phyloP scores from a whole-genome alignment of 2,797 vertebrate genomes.

The Buceros bicornis region DNA sequence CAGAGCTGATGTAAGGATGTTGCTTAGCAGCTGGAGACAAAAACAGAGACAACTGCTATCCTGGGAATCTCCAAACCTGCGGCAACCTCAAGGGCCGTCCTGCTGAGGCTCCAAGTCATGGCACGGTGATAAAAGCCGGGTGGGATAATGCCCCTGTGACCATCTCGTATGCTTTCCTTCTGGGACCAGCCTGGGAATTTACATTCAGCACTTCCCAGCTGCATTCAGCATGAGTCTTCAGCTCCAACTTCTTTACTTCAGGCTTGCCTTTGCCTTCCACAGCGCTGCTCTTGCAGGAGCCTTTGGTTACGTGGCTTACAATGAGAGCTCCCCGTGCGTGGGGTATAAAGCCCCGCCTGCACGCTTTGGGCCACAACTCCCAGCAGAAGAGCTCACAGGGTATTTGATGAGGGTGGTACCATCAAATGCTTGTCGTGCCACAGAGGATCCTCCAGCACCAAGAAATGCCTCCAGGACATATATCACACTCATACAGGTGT shows the following conservation, averaged over 20 bases:
- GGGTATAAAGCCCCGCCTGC: slow-evolving; percentile 84
- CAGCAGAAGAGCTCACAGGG: slow-evolving; percentile 81
- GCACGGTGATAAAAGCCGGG: no score
- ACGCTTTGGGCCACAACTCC: slow-evolving; percentile 81
- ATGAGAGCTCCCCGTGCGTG: slow-evolving; percentile 45
- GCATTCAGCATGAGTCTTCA: background rate
- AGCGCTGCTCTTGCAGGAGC: background rate
- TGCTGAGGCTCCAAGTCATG: background rate
- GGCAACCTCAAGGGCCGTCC: background rate
- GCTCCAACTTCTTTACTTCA: background rate
- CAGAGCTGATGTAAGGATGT: background rate
- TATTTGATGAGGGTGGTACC: slow-evolving; percentile 80
- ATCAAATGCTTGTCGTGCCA: slow-evolving; percentile 82
- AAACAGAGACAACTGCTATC: background rate
- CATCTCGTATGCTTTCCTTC: background rate
- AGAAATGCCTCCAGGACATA: slow-evolving; percentile 70
- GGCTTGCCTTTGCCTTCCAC: background rate
- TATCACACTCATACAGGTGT: slow-evolving; percentile 84
- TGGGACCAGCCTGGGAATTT: background rate
- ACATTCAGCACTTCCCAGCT: background rate
- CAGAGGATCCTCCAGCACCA: slow-evolving; percentile 67
- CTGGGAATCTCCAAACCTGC: background rate
- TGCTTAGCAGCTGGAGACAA: background rate
- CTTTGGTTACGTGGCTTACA: background rate
- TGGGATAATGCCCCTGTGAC: background rate